Evolutionary conservation across 2,888 invertebrate species (phyloP).

Genomic region (Eilema sororculum): DNA sequence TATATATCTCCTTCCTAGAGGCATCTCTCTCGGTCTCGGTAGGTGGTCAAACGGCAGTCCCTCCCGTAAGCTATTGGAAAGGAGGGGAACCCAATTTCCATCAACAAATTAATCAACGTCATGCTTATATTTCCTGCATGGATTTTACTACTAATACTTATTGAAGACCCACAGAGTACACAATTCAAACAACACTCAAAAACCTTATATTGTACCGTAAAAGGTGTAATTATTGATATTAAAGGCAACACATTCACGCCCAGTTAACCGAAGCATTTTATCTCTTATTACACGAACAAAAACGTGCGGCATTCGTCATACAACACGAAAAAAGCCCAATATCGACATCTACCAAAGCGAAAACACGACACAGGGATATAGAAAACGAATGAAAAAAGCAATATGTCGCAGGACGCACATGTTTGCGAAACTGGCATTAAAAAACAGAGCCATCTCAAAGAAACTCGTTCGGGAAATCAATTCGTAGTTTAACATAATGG

Average conservation of each 20-base stretch:
- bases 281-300: slow-evolving; percentile 61
- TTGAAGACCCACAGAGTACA: not conserved
- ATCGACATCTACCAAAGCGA: slow-evolving; percentile 70
- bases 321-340: slow-evolving; percentile 68
- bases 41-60: too few relatives aligned
- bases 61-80: too few relatives aligned
- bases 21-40: too few relatives aligned
- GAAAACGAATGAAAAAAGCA: slow-evolving; percentile 79
- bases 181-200: not conserved
- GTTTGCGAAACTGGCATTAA: slow-evolving; percentile 75
- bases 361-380: slow-evolving; percentile 68
- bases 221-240: slow-evolving; percentile 1
- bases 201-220: not conserved
- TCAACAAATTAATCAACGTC: too few relatives aligned
- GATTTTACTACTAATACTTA: too few relatives aligned
- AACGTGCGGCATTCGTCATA: slow-evolving; percentile 64
- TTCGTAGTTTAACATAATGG: slow-evolving; percentile 76
- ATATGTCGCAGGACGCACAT: slow-evolving; percentile 74
- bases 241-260: slow-evolving; percentile 29
- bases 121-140: too few relatives aligned
- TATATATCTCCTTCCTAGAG: too few relatives aligned
- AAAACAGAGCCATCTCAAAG: slow-evolving; percentile 69
- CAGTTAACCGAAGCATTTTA: slow-evolving; percentile 42
- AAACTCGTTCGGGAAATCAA: slow-evolving; percentile 72
- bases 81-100: too few relatives aligned